Conservation (phyloP, 1,140 invertebrate genomes). For the Metopolophium dirhodum region DNA sequence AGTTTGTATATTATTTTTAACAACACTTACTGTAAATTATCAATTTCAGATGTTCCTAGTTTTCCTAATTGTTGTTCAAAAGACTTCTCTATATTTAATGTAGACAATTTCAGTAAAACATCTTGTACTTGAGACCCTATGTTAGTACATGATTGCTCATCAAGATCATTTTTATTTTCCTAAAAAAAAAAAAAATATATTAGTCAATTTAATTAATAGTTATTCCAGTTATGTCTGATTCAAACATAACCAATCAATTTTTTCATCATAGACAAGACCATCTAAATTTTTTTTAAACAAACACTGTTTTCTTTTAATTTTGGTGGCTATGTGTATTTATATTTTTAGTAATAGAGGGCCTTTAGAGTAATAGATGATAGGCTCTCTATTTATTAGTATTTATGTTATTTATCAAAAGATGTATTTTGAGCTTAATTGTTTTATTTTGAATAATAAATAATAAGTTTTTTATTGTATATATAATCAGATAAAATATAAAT, state of each 20-base stretch:
- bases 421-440: too few relatives aligned
- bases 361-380: background rate
- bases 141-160: slow-evolving; percentile 44
- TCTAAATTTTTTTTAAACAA: background rate
- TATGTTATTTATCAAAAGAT: too few relatives aligned
- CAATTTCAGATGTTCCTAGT: slow-evolving; percentile 58
- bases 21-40: slow-evolving; percentile 30
- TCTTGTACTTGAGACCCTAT: slow-evolving; percentile 53
- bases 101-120: slow-evolving; percentile 24
- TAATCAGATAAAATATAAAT: background rate
- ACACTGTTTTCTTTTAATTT: background rate
- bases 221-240: background rate
- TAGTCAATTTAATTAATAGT: background rate
- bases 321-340: background rate
- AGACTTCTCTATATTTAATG: slow-evolving; percentile 46
- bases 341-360: background rate
- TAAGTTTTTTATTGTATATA: background rate
- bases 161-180: slow-evolving; percentile 44
- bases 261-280: background rate
- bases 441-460: too few relatives aligned
- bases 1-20: background rate
- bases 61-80: slow-evolving; percentile 60
- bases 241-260: background rate
- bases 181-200: background rate
- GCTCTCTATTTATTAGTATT: too few relatives aligned